phyloP scores from a whole-genome alignment of 2,797 vertebrate species.

The Pogoniulus pusillus region DNA sequence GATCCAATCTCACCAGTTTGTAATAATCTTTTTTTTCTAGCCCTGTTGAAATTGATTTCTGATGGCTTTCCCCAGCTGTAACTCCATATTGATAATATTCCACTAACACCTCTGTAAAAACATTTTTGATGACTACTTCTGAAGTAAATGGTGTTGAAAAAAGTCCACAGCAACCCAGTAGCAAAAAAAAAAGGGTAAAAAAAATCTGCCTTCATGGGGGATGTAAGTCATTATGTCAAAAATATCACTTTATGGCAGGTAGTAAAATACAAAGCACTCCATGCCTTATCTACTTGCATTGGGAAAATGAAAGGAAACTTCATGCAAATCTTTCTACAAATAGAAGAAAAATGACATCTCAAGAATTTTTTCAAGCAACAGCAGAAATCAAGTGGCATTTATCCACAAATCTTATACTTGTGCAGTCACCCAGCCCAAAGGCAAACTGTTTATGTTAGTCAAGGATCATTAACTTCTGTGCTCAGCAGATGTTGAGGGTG shows the following conservation, averaged over 20 bases:
- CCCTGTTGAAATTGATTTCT: neutral
- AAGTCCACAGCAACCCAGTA: neutral
- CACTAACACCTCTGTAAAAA: neutral
- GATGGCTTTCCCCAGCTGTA: neutral
- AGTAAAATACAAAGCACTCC: neutral
- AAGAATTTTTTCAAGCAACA: neutral
- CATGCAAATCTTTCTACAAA: neutral
- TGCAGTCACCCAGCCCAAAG: neutral
- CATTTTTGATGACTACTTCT: neutral
- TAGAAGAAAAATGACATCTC: neutral
- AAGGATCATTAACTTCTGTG: neutral
- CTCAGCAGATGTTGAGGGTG: neutral
- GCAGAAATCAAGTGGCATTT: neutral
- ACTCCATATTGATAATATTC: neutral
- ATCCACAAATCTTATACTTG: neutral
- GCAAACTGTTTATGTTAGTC: neutral
- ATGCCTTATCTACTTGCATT: neutral
- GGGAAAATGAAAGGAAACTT: neutral
- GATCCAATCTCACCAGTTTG: neutral
- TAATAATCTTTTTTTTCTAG: neutral
- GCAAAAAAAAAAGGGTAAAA: neutral
- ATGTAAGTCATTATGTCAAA: neutral
- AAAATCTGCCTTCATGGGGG: neutral
- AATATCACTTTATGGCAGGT: neutral
- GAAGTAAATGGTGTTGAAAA: neutral